phyloP scores from a whole-genome alignment of 2,113 vertebrate species.

The Planiliza haematocheilus region DNA sequence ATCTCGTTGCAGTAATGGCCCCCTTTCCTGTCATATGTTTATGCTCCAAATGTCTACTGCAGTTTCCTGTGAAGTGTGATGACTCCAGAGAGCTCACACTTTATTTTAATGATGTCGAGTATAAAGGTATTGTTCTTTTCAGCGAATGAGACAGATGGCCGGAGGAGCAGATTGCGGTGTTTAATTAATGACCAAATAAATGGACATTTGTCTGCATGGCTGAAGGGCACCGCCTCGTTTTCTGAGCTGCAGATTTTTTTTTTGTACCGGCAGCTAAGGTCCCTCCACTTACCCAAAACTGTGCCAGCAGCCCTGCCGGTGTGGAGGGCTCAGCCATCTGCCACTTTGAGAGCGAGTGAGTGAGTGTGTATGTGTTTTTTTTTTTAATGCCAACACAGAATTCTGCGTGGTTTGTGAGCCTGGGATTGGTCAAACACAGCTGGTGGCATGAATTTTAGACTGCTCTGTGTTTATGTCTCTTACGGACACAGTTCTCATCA shows the following conservation, averaged over 20 bases:
- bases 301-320: constrained; percentile 64
- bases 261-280: constrained; percentile 27
- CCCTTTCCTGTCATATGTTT: constrained; percentile 1
- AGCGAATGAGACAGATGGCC: constrained; percentile 43
- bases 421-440: constrained; percentile 20
- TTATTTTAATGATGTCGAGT: constrained; percentile 21
- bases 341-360: constrained; percentile 21
- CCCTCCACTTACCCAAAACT: constrained; percentile 19
- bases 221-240: constrained; percentile 36
- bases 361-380: constrained; percentile 18
- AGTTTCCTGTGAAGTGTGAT: not conserved
- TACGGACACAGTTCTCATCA: not conserved
- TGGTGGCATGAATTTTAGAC: not conserved
- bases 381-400: constrained; percentile 39
- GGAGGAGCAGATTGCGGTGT: constrained; percentile 39
- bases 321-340: constrained; percentile 70
- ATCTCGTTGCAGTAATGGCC: not conserved
- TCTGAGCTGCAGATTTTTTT: constrained; percentile 33
- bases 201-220: constrained; percentile 17
- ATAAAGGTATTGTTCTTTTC: constrained; percentile 23
- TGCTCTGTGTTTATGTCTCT: constrained; percentile 3
- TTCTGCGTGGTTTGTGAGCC: constrained; percentile 5
- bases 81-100: not conserved
- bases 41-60: not conserved
- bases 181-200: constrained; percentile 56